phyloP scores from a whole-genome alignment of 2,113 vertebrate species.

The Larimichthys polyactis region DNA sequence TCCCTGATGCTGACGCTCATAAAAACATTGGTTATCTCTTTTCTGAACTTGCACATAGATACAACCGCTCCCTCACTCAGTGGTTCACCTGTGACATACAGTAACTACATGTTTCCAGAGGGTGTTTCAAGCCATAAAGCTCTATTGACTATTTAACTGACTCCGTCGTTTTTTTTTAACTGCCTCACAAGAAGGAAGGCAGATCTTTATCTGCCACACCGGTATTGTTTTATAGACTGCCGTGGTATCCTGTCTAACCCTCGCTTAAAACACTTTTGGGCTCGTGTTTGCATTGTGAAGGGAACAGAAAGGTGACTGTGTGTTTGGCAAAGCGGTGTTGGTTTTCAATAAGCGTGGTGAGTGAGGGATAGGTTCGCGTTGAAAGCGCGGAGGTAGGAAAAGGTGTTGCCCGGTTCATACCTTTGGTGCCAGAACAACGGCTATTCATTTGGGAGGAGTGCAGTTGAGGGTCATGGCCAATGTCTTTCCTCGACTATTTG shows the following conservation, averaged over 20 bases:
- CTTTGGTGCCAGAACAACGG: slow-evolving; percentile 44
- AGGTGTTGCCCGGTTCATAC: slow-evolving; percentile 51
- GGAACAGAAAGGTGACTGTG: slow-evolving; percentile 36
- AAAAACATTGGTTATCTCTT: neutral
- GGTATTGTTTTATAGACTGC: slow-evolving; percentile 67
- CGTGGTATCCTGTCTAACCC: slow-evolving; percentile 44
- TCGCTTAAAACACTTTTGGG: slow-evolving; percentile 25
- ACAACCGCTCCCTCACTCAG: neutral
- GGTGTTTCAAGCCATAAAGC: slow-evolving; percentile 64
- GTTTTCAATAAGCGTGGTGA: slow-evolving; percentile 44
- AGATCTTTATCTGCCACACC: slow-evolving; percentile 64
- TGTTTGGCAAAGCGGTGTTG: slow-evolving; percentile 29
- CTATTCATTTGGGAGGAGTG: slow-evolving; percentile 63
- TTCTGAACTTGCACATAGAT: slow-evolving; percentile 19
- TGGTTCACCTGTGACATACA: slow-evolving; percentile 43
- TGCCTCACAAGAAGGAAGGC: slow-evolving; percentile 44
- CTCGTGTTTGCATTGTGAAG: slow-evolving; percentile 35
- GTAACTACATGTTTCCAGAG: slow-evolving; percentile 50
- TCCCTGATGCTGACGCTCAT: neutral
- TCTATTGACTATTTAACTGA: slow-evolving; percentile 46
- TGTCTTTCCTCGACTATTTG: slow-evolving; percentile 26
- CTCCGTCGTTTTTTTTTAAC: slow-evolving; percentile 44
- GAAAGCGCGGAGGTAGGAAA: slow-evolving; percentile 49
- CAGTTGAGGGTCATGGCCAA: slow-evolving; percentile 59
- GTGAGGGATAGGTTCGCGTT: slow-evolving; percentile 37